Percentiles rank a stretch among this genome's conserved stretches.
These are phyloP conservation scores for Dipodomys spectabilis DNA, from an alignment of 2,113 vertebrate genomes.

Conservation along the genomic window DNA sequence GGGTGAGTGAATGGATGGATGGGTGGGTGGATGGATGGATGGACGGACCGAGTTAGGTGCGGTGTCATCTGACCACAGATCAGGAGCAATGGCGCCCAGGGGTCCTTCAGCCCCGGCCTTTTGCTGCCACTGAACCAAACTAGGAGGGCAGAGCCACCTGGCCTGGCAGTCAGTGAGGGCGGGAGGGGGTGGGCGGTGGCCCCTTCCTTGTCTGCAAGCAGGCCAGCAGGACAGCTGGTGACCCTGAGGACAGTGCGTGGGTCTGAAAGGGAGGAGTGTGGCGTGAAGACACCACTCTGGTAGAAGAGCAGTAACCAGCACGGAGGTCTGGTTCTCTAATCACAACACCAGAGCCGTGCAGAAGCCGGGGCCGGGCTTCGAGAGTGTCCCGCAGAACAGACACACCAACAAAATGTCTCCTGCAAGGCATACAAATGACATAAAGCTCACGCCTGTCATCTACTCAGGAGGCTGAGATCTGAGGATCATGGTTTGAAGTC, in stretches of 20 bases:
- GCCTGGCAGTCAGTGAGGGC: not conserved
- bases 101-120: not conserved
- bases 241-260: not conserved
- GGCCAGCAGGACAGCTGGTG: not conserved
- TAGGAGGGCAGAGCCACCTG: not conserved
- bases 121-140: not conserved
- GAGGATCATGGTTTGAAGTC: no score
- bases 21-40: no score
- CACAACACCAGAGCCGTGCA: no score
- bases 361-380: not conserved
- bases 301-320: not conserved
- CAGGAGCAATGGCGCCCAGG: accelerated
- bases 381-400: not conserved
- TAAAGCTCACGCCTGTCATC: no score
- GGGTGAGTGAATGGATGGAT: no score
- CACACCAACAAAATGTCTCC: not conserved
- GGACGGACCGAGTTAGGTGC: no score
- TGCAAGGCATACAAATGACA: no score
- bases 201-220: not conserved
- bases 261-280: not conserved
- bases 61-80: not conserved
- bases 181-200: not conserved
- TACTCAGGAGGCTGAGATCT: no score
- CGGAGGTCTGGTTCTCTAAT: no score
- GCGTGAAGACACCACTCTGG: not conserved